A percentile compares a stretch with the other conserved stretches of the same genome.
These are phyloP conservation scores for Melanostoma mellinum DNA, from an alignment of 2,888 invertebrate genomes.

Conservation along the genomic window DNA sequence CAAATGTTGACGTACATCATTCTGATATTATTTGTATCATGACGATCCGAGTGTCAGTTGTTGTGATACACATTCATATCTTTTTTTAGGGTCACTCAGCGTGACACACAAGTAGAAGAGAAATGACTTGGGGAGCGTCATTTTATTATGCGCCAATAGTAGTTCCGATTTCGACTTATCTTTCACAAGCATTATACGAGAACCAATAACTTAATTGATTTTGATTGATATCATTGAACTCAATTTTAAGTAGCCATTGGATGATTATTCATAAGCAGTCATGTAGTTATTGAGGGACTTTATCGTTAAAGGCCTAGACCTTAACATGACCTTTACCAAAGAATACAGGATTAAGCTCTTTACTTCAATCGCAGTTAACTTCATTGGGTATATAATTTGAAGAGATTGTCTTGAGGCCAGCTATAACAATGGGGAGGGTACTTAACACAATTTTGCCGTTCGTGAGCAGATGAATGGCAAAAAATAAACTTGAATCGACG, in stretches of 20 bases:
- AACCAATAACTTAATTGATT: conserved; percentile 32
- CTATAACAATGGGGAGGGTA: background rate
- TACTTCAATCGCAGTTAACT: conserved; percentile 16
- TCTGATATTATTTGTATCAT: no score
- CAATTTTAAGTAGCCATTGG: conserved; percentile 13
- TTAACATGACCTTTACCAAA: conserved; percentile 23
- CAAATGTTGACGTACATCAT: no score
- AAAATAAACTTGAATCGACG: background rate
- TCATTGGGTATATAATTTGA: conserved; percentile 16
- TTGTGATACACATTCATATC: no score
- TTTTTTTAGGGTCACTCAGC: no score
- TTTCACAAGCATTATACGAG: background rate
- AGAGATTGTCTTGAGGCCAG: conserved; percentile 10
- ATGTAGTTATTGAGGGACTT: background rate
- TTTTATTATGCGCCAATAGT: no score
- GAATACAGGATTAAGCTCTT: conserved; percentile 21
- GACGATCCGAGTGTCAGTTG: no score
- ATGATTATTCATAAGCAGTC: background rate
- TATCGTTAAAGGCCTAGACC: background rate
- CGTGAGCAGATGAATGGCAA: conserved; percentile 30
- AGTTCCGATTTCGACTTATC: background rate
- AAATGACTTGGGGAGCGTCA: no score
- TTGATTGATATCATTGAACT: conserved; percentile 41
- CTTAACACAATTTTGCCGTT: conserved; percentile 36
- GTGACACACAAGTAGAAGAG: no score